A percentile compares a stretch with the other conserved stretches of the same genome.
These are phyloP conservation scores for Garra rufa DNA, from an alignment of 2,113 vertebrate species.

Conservation along the genomic window DNA sequence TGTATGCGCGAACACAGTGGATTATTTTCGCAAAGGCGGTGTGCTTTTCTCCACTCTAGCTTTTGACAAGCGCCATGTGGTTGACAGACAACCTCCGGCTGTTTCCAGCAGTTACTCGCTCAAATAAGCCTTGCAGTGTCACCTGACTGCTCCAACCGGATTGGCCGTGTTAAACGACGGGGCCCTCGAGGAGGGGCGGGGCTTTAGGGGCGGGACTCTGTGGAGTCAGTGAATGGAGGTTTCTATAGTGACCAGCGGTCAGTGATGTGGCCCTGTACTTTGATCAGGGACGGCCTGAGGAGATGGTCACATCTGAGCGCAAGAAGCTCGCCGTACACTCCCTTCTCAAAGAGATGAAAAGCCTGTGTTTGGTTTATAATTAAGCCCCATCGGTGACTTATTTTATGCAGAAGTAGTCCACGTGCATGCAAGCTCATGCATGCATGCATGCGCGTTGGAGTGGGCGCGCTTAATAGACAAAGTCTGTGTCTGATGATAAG, in stretches of 20 bases:
- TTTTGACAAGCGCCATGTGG: slow-evolving; percentile 27
- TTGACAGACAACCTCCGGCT: slow-evolving; percentile 42
- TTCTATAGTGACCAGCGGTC: slow-evolving; percentile 58
- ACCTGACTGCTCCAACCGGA: slow-evolving; percentile 47
- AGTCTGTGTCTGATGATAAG: slow-evolving; percentile 32
- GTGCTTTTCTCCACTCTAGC: slow-evolving; percentile 20
- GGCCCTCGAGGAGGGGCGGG: background rate
- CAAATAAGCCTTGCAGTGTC: slow-evolving; percentile 27
- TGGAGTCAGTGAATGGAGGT: slow-evolving; percentile 44
- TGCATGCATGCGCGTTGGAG: slow-evolving; percentile 23
- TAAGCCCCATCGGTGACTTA: slow-evolving; percentile 39
- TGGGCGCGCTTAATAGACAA: slow-evolving; percentile 33
- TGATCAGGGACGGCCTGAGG: slow-evolving; percentile 50
- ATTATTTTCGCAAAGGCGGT: slow-evolving; percentile 29
- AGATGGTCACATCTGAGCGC: slow-evolving; percentile 18
- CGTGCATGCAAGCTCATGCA: slow-evolving; percentile 5
- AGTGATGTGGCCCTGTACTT: slow-evolving; percentile 60
- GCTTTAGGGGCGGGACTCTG: background rate
- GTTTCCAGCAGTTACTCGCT: slow-evolving; percentile 41
- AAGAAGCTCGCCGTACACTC: background rate
- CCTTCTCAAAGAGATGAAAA: slow-evolving; percentile 11
- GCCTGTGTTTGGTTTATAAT: slow-evolving; percentile 40
- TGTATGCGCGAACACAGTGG: slow-evolving; percentile 1
- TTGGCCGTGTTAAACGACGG: slow-evolving; percentile 46
- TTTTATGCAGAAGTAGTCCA: slow-evolving; percentile 27